A percentile compares a stretch with the other conserved stretches of the same genome.
Evolutionary conservation across 2,113 vertebrate genomes (phyloP).

Genomic region (Lepisosteus oculatus): DNA sequence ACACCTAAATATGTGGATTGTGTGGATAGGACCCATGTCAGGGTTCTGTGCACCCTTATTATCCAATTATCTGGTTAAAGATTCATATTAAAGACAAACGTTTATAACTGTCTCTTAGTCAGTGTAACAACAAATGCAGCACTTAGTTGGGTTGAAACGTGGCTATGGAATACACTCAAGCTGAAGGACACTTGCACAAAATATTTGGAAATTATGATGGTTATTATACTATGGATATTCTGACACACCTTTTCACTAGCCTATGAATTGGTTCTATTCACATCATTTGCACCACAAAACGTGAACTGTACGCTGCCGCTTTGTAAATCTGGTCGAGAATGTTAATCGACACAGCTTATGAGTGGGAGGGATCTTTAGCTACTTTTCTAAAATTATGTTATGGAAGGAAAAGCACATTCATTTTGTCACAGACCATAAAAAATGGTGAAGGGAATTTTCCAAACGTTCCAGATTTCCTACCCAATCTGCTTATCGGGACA

Average conservation of each 20-base stretch:
- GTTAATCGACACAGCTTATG: constrained; percentile 9
- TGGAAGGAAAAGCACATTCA: constrained; percentile 16
- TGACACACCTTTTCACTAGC: not conserved
- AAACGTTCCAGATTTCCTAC: constrained; percentile 12
- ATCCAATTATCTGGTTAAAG: too few relatives aligned
- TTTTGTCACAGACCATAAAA: constrained; percentile 32
- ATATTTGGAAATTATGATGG: constrained; percentile 8
- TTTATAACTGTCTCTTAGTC: too few relatives aligned
- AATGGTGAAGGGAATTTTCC: constrained; percentile 11
- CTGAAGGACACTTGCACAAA: not conserved
- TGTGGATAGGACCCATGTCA: too few relatives aligned
- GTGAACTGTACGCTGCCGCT: not conserved
- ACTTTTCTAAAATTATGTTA: constrained; percentile 43
- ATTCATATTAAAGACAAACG: too few relatives aligned
- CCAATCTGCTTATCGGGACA: constrained; percentile 22
- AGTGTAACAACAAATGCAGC: not conserved
- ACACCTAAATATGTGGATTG: too few relatives aligned
- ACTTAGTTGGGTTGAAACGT: not conserved
- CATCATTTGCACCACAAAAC: constrained; percentile 12
- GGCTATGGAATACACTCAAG: constrained; percentile 4
- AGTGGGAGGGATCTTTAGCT: constrained; percentile 12
- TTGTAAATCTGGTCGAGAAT: constrained; percentile 5
- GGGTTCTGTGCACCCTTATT: not conserved
- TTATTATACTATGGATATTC: not conserved
- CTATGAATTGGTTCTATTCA: constrained; percentile 8